These are phyloP conservation scores for Megatriorchis doriae DNA, from an alignment of 2,113 vertebrate species.

Conservation along the genomic window DNA sequence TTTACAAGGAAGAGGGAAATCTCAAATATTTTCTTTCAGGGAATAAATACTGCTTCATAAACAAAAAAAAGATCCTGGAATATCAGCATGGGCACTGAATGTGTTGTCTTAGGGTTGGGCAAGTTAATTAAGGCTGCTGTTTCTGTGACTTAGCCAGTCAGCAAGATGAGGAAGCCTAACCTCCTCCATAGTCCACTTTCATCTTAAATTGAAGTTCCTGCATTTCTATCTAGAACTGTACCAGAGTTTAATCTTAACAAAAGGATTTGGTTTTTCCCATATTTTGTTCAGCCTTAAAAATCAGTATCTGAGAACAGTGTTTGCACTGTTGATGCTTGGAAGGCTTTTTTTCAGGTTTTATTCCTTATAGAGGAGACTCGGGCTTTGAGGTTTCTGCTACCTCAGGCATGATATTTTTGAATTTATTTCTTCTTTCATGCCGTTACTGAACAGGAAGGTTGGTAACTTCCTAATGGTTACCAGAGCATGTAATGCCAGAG, in stretches of 20 bases:
- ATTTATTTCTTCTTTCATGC: neutral
- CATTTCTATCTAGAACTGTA: neutral
- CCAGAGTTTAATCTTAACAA: neutral
- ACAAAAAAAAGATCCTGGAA: neutral
- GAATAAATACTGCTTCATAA: neutral
- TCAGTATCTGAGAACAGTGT: neutral
- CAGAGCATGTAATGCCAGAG: neutral
- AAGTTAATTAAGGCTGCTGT: neutral
- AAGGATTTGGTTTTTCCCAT: neutral
- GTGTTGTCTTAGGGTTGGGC: neutral
- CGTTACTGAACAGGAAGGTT: neutral
- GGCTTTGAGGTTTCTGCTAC: neutral
- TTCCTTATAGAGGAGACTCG: neutral
- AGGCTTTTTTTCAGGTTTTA: neutral
- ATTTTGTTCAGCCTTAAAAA: neutral
- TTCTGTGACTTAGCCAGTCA: neutral
- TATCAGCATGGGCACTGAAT: neutral
- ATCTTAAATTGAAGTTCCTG: neutral
- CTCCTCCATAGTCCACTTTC: neutral
- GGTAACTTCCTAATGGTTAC: neutral
- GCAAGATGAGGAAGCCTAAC: neutral
- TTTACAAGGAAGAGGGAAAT: neutral
- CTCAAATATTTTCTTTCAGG: neutral
- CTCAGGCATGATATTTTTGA: neutral
- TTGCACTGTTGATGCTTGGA: neutral